These are phyloP conservation scores for Ceryle rudis DNA, from an alignment of 2,797 vertebrate genomes.

Conservation along the genomic window DNA sequence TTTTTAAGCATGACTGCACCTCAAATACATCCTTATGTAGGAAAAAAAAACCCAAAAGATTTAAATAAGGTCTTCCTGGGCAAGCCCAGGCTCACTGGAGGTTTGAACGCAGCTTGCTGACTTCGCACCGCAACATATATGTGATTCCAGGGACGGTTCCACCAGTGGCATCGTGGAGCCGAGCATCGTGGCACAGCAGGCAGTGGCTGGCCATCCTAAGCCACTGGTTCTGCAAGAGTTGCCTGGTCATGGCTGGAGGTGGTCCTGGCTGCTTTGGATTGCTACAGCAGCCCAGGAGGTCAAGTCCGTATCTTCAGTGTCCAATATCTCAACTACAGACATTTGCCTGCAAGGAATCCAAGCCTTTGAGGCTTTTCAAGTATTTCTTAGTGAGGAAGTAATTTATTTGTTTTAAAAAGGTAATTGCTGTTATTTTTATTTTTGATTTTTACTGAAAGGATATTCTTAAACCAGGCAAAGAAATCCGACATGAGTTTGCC, in stretches of 20 bases:
- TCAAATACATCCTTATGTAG: neutral
- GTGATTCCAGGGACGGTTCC: conserved; percentile 9
- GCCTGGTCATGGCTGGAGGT: neutral
- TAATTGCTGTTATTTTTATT: conserved; percentile 63
- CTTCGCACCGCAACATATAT: neutral
- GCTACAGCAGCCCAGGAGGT: neutral
- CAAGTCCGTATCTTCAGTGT: neutral
- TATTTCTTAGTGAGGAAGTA: neutral
- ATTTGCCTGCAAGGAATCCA: neutral
- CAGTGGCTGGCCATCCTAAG: neutral
- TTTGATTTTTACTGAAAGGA: neutral
- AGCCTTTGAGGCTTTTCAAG: conserved; percentile 23
- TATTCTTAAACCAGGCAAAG: conserved; percentile 55
- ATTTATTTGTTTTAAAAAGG: conserved; percentile 43
- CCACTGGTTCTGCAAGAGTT: neutral
- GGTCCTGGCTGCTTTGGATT: neutral
- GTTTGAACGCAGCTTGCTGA: neutral
- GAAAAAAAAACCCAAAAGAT: neutral
- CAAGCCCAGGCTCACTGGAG: neutral
- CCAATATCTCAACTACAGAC: neutral
- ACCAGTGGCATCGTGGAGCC: neutral
- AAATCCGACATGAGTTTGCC: conserved; percentile 52
- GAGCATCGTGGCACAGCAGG: neutral
- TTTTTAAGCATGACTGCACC: neutral
- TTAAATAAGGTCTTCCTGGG: neutral